A percentile compares a stretch with the other conserved stretches of the same genome.
Evolutionary conservation across 1,140 invertebrate species (phyloP).

Genomic region (Drosophila quadrilineata): DNA sequence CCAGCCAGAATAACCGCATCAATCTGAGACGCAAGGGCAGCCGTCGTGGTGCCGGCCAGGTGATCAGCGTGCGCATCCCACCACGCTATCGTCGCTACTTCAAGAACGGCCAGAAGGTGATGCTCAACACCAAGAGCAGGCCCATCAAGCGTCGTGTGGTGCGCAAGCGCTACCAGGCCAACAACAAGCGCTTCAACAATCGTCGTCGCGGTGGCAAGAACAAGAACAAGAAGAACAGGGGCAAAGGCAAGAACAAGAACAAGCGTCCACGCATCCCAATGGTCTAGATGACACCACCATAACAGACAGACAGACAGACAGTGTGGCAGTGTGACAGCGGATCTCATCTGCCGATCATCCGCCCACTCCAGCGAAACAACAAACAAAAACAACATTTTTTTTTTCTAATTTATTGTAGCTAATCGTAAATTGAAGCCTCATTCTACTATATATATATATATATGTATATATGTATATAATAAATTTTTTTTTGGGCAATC

Average conservation of each 20-base stretch:
- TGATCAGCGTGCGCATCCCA: constrained; percentile 67
- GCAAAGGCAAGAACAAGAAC: constrained; percentile 49
- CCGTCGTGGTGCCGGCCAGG: constrained; percentile 64
- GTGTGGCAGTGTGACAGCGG: not conserved
- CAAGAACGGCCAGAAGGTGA: constrained; percentile 76
- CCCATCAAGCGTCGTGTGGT: constrained; percentile 60
- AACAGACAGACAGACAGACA: not conserved
- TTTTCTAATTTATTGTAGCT: constrained; percentile 73
- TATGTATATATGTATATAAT: too few species aligned
- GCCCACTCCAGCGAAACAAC: not conserved
- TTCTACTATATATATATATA: too few species aligned
- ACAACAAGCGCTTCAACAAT: constrained; percentile 37
- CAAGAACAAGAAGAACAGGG: constrained; percentile 53
- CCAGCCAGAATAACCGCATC: constrained; percentile 50
- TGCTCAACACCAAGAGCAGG: constrained; percentile 63
- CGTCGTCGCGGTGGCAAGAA: constrained; percentile 43
- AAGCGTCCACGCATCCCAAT: constrained; percentile 53
- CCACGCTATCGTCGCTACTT: constrained; percentile 72
- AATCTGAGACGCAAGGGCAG: constrained; percentile 63
- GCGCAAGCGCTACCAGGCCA: constrained; percentile 44
- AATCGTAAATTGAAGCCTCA: constrained; percentile 38
- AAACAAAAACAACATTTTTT: constrained; percentile 41
- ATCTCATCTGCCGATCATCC: not conserved
- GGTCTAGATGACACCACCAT: constrained; percentile 13
- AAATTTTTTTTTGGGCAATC: constrained; percentile 24